phyloP scores from a whole-genome alignment of 2,113 vertebrate species.

The Fulmarus glacialis region DNA sequence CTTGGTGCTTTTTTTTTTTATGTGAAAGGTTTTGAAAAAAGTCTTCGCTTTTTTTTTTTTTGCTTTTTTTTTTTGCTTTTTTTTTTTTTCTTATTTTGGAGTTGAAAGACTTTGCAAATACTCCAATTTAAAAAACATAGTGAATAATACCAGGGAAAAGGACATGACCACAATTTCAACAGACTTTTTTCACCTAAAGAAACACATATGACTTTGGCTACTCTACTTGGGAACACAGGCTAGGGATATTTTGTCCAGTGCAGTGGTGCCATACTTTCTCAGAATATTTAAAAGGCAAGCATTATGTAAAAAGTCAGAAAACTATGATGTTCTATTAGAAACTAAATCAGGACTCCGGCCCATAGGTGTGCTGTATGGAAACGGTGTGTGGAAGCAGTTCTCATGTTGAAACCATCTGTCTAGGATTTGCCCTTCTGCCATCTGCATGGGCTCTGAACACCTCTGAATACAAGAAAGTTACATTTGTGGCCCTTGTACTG shows the following conservation, averaged over 20 bases:
- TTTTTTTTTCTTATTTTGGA: neutral
- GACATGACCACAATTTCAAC: neutral
- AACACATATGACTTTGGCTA: neutral
- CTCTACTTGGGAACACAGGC: neutral
- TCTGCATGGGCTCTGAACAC: neutral
- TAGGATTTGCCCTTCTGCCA: neutral
- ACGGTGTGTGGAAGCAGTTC: neutral
- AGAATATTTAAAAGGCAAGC: neutral
- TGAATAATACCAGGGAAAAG: neutral
- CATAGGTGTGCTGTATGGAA: neutral
- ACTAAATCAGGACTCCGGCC: neutral
- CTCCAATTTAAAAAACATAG: neutral
- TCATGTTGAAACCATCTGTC: rapidly evolving
- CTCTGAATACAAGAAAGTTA: neutral
- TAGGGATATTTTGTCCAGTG: neutral
- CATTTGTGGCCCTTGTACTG: neutral
- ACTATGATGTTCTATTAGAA: neutral
- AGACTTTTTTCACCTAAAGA: neutral
- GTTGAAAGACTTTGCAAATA: neutral
- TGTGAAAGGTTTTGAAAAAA: neutral
- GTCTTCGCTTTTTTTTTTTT: rapidly evolving
- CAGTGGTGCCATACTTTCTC: neutral
- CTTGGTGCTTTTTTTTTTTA: neutral
- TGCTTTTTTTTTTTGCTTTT: neutral
- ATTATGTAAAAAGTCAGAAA: neutral